These are phyloP conservation scores for Archegozetes longisetosus DNA, from an alignment of 1,140 invertebrate genomes.

Conservation along the genomic window DNA sequence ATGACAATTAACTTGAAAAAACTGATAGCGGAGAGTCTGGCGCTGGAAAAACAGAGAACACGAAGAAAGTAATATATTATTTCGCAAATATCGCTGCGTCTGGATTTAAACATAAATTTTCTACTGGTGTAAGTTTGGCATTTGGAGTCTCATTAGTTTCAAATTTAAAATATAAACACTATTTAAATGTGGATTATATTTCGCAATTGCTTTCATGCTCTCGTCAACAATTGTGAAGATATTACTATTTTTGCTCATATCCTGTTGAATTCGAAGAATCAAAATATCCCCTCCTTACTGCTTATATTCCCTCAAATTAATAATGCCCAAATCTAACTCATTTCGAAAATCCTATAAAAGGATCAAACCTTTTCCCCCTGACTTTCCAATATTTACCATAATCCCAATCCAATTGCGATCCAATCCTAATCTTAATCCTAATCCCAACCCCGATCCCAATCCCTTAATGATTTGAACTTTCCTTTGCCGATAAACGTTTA, in stretches of 20 bases:
- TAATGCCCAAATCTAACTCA: too few species aligned
- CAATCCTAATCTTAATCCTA: not conserved
- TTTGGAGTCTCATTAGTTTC: not conserved
- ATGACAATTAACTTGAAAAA: not conserved
- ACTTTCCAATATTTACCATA: not conserved
- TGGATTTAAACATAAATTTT: slow-evolving; percentile 21
- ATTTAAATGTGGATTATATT: too few species aligned
- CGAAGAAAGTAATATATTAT: slow-evolving; percentile 49
- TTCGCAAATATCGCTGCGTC: slow-evolving; percentile 42
- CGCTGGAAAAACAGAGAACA: slow-evolving; percentile 49
- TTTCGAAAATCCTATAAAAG: too few species aligned
- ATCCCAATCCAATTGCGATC: not conserved
- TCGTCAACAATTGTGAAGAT: too few species aligned
- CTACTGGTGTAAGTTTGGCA: slow-evolving; percentile 6
- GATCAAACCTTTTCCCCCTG: too few species aligned
- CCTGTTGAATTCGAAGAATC: too few species aligned
- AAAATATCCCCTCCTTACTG: too few species aligned
- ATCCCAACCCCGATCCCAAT: not conserved
- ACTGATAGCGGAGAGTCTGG: slow-evolving; percentile 39
- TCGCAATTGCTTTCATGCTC: too few species aligned
- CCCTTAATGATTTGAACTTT: not conserved
- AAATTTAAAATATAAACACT: too few species aligned
- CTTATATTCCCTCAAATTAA: too few species aligned
- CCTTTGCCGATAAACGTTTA: not conserved
- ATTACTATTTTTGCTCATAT: too few species aligned